phyloP scores from a whole-genome alignment of 2,888 invertebrate genomes.

The Amphimallon solstitiale region DNA sequence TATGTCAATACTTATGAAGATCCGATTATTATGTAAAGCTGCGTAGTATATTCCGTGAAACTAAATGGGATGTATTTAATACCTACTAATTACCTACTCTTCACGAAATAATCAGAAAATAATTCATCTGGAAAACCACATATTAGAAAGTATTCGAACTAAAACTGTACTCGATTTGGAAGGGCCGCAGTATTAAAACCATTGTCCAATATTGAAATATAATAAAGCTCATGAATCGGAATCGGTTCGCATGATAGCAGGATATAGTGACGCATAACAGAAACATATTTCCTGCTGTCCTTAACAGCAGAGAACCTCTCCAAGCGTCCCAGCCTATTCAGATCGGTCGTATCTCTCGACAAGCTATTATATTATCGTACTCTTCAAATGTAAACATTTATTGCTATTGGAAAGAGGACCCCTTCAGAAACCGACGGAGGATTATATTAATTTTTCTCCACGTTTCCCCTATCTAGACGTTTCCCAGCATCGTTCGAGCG shows the following conservation, averaged over 20 bases:
- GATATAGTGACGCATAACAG: slow-evolving; percentile 53
- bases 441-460: slow-evolving; percentile 21
- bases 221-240: slow-evolving; percentile 36
- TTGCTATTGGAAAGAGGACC: slow-evolving; percentile 51
- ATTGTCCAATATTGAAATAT: slow-evolving; percentile 33
- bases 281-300: slow-evolving; percentile 61
- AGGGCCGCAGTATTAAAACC: slow-evolving; percentile 19
- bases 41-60: no score
- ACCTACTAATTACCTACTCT: no score
- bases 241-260: slow-evolving; percentile 33
- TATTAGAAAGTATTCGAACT: slow-evolving; percentile 11
- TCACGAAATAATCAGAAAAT: not conserved
- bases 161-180: slow-evolving; percentile 7
- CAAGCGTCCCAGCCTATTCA: slow-evolving; percentile 52
- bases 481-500: not conserved
- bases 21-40: no score
- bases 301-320: slow-evolving; percentile 51
- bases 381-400: slow-evolving; percentile 58
- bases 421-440: slow-evolving; percentile 39
- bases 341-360: slow-evolving; percentile 57
- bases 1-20: no score
- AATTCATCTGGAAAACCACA: not conserved
- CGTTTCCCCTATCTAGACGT: slow-evolving; percentile 4
- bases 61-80: no score
- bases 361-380: slow-evolving; percentile 56